Conservation (phyloP, 2,113 vertebrate species). For the Nematolebias whitei region DNA sequence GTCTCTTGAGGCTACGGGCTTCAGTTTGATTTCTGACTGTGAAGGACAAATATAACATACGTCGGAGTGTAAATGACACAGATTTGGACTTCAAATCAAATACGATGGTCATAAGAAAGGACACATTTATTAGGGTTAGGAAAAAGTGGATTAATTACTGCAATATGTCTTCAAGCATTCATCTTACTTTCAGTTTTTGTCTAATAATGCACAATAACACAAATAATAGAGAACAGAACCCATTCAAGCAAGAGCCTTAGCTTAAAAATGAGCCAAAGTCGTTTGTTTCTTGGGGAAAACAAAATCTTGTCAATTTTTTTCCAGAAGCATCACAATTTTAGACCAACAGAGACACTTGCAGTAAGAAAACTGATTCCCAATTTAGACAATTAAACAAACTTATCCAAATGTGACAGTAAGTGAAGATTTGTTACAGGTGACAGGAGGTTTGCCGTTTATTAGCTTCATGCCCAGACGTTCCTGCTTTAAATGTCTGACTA, state of each 20-base stretch:
- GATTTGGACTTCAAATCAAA: background rate
- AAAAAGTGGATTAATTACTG: constrained; percentile 6
- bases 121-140: background rate
- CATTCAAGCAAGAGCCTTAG: background rate
- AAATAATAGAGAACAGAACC: too few species aligned
- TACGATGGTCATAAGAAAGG: background rate
- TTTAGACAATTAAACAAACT: too few species aligned
- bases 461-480: too few species aligned
- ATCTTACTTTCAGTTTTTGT: background rate
- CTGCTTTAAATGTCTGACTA: constrained; percentile 32
- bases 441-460: background rate
- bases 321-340: background rate
- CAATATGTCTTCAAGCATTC: background rate
- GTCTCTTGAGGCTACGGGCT: constrained; percentile 15
- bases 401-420: too few species aligned
- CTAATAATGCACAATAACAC: too few species aligned
- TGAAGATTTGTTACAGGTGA: background rate
- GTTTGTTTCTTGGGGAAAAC: background rate
- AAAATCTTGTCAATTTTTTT: background rate
- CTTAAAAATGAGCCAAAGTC: background rate
- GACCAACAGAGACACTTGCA: too few species aligned
- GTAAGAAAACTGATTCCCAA: too few species aligned
- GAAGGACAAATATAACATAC: constrained; percentile 8
- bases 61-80: constrained; percentile 3
- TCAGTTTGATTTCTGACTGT: constrained; percentile 16